phyloP scores from a whole-genome alignment of 2,888 invertebrate species.

The Drosophila koepferae region DNA sequence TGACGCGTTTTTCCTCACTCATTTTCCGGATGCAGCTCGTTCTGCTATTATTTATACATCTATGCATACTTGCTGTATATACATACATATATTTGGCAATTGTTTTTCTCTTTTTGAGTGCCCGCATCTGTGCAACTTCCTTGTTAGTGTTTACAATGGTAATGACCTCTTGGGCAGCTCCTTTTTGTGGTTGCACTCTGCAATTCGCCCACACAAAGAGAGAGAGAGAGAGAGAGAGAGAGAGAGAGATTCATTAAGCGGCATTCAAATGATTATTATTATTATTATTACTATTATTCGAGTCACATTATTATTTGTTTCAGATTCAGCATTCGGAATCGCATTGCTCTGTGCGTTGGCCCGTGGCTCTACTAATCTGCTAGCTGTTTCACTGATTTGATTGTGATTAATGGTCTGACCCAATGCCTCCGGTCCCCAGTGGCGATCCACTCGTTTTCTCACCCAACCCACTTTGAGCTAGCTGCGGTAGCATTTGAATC shows the following conservation, averaged over 20 bases:
- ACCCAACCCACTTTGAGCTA: background rate
- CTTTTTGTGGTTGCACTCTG: constrained; percentile 2
- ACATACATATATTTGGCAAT: background rate
- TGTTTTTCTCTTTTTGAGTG: constrained; percentile 17
- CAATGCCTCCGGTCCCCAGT: constrained; percentile 35
- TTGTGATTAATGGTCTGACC: constrained; percentile 71
- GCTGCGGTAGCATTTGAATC: constrained; percentile 51
- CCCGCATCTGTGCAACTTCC: constrained; percentile 72
- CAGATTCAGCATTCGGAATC: constrained; percentile 42
- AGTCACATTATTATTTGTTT: constrained; percentile 31
- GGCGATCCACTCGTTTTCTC: constrained; percentile 3
- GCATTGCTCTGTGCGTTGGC: background rate
- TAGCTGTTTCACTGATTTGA: constrained; percentile 69
- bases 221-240: background rate
- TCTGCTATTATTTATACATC: constrained; percentile 24
- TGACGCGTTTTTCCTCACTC: constrained; percentile 64
- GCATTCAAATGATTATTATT: constrained; percentile 52
- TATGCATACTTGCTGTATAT: background rate
- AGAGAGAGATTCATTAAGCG: constrained; percentile 33
- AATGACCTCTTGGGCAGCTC: constrained; percentile 53
- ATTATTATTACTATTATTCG: constrained; percentile 25
- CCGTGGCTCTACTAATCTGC: constrained; percentile 45
- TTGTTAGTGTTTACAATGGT: constrained; percentile 48
- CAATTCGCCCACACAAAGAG: background rate
- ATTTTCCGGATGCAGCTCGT: constrained; percentile 74